Conservation (phyloP, 2,797 vertebrate genomes). For the Gallinago stenura region DNA sequence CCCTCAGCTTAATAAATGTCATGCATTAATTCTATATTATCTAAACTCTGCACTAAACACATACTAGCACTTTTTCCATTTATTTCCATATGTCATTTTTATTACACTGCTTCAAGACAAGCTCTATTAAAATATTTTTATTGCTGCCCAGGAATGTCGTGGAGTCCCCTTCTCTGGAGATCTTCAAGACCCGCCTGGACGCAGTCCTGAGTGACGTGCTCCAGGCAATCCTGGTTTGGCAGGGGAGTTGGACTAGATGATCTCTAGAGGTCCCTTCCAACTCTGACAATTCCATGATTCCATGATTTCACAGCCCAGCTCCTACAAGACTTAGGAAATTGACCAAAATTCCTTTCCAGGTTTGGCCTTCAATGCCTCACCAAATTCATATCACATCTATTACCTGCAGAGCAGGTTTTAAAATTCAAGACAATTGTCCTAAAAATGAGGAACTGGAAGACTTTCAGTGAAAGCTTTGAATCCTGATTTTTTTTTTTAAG, state of each 20-base stretch:
- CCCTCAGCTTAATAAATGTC: background rate
- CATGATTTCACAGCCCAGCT: background rate
- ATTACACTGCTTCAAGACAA: background rate
- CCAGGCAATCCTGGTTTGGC: no score
- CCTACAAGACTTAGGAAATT: background rate
- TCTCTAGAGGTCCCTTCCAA: no score
- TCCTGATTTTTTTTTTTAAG: background rate
- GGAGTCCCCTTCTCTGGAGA: no score
- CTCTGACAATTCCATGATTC: no score
- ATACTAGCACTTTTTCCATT: accelerated
- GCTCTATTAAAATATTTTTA: background rate
- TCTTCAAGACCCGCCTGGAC: no score
- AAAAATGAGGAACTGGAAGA: background rate
- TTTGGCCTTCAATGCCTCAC: background rate
- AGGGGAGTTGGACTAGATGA: no score
- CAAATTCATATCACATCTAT: background rate
- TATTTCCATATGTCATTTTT: background rate
- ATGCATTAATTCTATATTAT: background rate
- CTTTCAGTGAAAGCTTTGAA: background rate
- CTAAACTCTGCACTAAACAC: background rate
- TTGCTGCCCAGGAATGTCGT: no score
- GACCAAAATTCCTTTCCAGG: background rate
- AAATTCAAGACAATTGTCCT: background rate
- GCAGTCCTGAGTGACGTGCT: no score
- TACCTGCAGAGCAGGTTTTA: background rate